Evolutionary conservation across 2,113 vertebrate genomes (phyloP).

Genomic region (Gymnogyps californianus): DNA sequence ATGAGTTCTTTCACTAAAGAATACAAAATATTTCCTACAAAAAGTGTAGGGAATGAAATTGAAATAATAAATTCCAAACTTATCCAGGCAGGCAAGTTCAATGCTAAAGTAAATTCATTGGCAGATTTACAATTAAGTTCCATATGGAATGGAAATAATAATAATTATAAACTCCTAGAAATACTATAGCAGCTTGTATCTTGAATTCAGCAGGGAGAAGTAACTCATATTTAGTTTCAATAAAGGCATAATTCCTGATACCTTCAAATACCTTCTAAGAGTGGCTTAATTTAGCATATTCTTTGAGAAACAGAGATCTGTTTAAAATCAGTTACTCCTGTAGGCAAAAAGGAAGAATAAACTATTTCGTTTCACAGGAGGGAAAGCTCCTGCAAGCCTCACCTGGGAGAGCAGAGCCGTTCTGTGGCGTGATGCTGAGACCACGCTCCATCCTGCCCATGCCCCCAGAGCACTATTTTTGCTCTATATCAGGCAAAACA

Average conservation of each 20-base stretch:
- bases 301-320: background rate
- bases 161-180: slow-evolving; percentile 40
- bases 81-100: slow-evolving; percentile 1
- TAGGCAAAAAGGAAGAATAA: background rate
- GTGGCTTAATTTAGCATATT: background rate
- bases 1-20: slow-evolving; percentile 12
- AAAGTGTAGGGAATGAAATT: slow-evolving; percentile 57
- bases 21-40: slow-evolving; percentile 41
- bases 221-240: slow-evolving; percentile 18
- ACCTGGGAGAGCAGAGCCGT: background rate
- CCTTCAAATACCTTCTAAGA: background rate
- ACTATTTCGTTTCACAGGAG: fast-evolving
- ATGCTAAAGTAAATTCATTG: slow-evolving; percentile 48
- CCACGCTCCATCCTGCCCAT: fast-evolving
- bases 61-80: slow-evolving; percentile 68
- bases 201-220: slow-evolving; percentile 13
- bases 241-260: background rate
- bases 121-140: slow-evolving; percentile 72
- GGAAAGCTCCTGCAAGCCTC: background rate
- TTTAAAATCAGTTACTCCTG: background rate
- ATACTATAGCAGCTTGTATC: background rate
- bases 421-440: fast-evolving
- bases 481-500: background rate
- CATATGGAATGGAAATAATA: slow-evolving; percentile 42
- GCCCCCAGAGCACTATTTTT: fast-evolving